These are phyloP conservation scores for Pachypanchax playfairii DNA, from an alignment of 2,113 vertebrate species.

Conservation along the genomic window DNA sequence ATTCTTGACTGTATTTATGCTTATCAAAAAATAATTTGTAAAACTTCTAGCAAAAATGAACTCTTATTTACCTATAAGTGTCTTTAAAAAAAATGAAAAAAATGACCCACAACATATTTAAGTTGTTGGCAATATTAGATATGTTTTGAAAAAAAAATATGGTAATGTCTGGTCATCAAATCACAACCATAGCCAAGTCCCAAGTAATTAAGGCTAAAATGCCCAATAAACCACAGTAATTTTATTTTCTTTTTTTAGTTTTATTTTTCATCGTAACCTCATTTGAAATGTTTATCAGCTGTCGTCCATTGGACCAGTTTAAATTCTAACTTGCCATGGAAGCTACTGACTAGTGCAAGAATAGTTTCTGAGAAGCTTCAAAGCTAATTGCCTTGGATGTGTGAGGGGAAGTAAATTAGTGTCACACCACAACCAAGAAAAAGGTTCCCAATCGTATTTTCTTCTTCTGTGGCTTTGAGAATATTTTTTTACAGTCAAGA, in stretches of 20 bases:
- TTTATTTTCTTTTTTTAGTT: constrained; percentile 67
- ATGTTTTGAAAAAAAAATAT: constrained; percentile 37
- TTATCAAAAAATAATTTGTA: too few species aligned
- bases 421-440: constrained; percentile 77
- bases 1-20: too few species aligned
- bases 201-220: constrained; percentile 49
- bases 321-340: constrained; percentile 78
- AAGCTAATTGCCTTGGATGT: constrained; percentile 85
- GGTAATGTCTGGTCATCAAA: constrained; percentile 34
- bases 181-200: constrained; percentile 32
- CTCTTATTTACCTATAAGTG: not conserved
- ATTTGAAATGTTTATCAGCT: constrained; percentile 80
- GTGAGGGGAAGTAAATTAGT: constrained; percentile 82
- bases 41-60: too few species aligned
- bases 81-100: not conserved
- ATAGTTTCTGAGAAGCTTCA: constrained; percentile 81
- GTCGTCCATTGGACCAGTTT: constrained; percentile 76
- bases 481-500: constrained; percentile 66
- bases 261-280: constrained; percentile 63
- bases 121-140: constrained; percentile 11
- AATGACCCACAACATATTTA: constrained; percentile 2
- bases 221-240: constrained; percentile 63
- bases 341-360: constrained; percentile 78
- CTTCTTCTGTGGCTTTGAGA: constrained; percentile 73
- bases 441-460: constrained; percentile 76